These are phyloP conservation scores for Acanthurus tractus DNA, from an alignment of 2,797 vertebrate genomes.

Conservation along the genomic window DNA sequence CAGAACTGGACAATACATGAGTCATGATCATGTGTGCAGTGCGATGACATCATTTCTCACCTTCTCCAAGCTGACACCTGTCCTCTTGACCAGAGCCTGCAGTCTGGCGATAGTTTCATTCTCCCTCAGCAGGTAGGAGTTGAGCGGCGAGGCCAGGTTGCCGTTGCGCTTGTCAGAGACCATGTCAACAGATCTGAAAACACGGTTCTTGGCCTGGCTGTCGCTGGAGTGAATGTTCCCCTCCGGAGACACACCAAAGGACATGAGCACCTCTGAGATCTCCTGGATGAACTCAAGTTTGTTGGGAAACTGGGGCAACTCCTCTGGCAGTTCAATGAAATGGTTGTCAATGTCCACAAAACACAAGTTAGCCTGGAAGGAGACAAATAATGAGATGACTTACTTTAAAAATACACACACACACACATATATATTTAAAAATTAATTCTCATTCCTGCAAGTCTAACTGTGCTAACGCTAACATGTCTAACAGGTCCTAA, in stretches of 20 bases:
- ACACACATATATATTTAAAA: no score
- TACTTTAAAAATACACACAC: background rate
- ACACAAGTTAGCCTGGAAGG: conserved; percentile 94
- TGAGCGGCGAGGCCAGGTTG: conserved; percentile 94
- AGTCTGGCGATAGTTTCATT: conserved; percentile 96
- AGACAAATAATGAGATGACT: background rate
- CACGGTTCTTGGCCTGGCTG: conserved; percentile 89
- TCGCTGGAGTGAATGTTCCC: conserved; percentile 92
- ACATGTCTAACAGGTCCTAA: conserved; percentile 9
- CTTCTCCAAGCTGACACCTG: conserved; percentile 96
- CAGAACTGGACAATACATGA: background rate
- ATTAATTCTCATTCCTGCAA: background rate
- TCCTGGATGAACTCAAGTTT: conserved; percentile 99
- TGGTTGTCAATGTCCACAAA: conserved; percentile 99
- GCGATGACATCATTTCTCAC: conserved; percentile 73
- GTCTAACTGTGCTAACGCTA: background rate
- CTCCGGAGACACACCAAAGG: conserved; percentile 93
- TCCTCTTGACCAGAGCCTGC: conserved; percentile 97
- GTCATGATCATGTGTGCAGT: background rate
- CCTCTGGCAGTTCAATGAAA: conserved; percentile 97
- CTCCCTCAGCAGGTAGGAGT: conserved; percentile 94
- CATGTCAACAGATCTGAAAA: conserved; percentile 89
- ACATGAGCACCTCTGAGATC: conserved; percentile 95
- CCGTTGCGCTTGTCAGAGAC: conserved; percentile 97
- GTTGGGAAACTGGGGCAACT: conserved; percentile 98